Percentiles rank a stretch among this genome's conserved stretches.
Conservation (phyloP, 2,888 invertebrate species). For the Ametastegia equiseti region DNA sequence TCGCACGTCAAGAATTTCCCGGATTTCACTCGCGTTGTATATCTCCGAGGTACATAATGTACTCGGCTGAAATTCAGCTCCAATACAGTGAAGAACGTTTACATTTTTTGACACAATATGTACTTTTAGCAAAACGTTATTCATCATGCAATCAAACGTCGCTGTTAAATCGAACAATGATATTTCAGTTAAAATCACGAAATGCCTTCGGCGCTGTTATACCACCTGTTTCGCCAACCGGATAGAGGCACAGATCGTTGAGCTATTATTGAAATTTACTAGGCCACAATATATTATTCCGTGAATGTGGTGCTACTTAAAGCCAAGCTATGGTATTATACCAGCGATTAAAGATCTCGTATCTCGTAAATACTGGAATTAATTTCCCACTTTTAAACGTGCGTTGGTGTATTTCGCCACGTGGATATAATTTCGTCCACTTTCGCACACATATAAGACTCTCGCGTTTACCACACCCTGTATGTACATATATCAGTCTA, state of each 20-base stretch:
- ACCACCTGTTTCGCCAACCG: conserved; percentile 16
- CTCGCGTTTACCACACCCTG: background rate
- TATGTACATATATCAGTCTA: background rate
- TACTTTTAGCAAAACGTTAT: background rate
- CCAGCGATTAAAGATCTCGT: conserved; percentile 4
- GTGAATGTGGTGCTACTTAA: conserved; percentile 11
- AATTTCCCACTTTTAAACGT: conserved; percentile 6
- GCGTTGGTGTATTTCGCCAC: background rate
- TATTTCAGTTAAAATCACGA: conserved; percentile 31
- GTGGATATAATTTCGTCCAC: background rate
- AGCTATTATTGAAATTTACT: conserved; percentile 29
- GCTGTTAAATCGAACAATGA: conserved; percentile 16
- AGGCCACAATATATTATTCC: conserved; percentile 31
- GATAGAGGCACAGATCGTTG: conserved; percentile 2
- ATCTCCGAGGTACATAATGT: background rate
- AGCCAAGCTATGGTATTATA: conserved; percentile 29
- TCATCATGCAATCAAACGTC: background rate
- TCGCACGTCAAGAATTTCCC: background rate
- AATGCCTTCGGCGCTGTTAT: background rate
- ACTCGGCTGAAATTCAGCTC: background rate
- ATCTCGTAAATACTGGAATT: conserved; percentile 18
- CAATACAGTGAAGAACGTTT: background rate
- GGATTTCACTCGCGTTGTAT: no score
- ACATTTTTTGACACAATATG: background rate
- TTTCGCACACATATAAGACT: background rate